A percentile compares a stretch with the other conserved stretches of the same genome.
phyloP scores from a whole-genome alignment of 2,888 invertebrate genomes.

The Cataglyphis rosenhaueri region DNA sequence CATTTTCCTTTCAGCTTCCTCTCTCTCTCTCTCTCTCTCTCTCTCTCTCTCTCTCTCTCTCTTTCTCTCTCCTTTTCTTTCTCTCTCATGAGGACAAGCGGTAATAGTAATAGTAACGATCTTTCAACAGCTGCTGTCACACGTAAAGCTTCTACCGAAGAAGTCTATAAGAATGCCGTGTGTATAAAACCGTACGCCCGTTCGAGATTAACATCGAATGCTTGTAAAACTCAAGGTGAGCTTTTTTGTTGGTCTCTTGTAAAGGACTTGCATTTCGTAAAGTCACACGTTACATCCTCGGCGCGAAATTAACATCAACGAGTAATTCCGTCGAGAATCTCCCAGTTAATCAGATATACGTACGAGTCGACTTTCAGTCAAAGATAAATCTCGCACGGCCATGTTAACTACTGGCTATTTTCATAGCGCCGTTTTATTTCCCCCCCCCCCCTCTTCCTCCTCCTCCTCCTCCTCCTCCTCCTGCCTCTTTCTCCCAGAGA shows the following conservation, averaged over 20 bases:
- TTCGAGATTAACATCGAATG: constrained; percentile 36
- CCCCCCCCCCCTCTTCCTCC: background rate
- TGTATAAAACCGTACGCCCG: constrained; percentile 18
- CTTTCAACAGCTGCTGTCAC: constrained; percentile 45
- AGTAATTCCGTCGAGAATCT: background rate
- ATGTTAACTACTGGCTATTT: constrained; percentile 37
- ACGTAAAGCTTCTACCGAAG: constrained; percentile 37
- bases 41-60: constrained; percentile 25
- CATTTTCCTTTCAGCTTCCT: constrained; percentile 33
- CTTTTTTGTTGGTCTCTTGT: background rate
- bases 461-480: background rate
- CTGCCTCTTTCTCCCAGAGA: background rate
- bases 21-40: background rate
- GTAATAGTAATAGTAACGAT: constrained; percentile 20
- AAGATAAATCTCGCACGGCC: constrained; percentile 30
- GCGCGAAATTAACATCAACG: background rate
- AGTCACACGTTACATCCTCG: background rate
- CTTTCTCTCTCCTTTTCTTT: constrained; percentile 25
- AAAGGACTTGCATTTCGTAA: constrained; percentile 1
- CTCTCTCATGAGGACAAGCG: background rate
- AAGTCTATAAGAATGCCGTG: constrained; percentile 41
- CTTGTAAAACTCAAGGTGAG: constrained; percentile 10
- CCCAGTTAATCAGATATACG: background rate
- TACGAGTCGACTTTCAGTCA: constrained; percentile 33
- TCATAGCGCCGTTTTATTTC: constrained; percentile 11